Percentiles rank a stretch among this genome's conserved stretches.
phyloP scores from a whole-genome alignment of 2,113 vertebrate species.

The Platycercus adscitus region DNA sequence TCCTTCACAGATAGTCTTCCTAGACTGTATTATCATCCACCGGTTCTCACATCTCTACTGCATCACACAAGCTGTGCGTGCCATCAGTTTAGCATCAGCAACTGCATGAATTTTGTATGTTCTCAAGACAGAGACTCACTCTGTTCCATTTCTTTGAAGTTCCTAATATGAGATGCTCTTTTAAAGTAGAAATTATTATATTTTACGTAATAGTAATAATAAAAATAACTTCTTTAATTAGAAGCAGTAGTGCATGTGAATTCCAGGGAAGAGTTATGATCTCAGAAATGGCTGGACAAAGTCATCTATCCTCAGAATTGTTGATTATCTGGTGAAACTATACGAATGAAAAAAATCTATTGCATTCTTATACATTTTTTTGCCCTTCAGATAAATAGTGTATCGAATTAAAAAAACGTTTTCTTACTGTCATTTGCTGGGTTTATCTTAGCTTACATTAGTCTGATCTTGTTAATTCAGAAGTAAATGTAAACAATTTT shows the following conservation, averaged over 20 bases:
- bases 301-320: not conserved
- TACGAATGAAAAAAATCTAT: not conserved
- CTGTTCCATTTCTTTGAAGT: not conserved
- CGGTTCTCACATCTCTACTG: not conserved
- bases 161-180: not conserved
- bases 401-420: not conserved
- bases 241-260: not conserved
- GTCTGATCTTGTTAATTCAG: not conserved
- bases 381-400: accelerated
- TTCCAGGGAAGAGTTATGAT: not conserved
- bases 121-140: not conserved
- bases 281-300: not conserved
- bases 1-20: not conserved
- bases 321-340: not conserved
- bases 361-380: not conserved
- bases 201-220: not conserved
- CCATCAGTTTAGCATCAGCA: not conserved
- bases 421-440: not conserved
- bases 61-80: not conserved
- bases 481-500: not conserved
- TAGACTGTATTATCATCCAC: not conserved
- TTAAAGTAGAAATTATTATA: not conserved
- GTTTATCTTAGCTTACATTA: not conserved
- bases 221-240: not conserved
- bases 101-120: not conserved